These are phyloP conservation scores for Eulemur coronatus DNA, from an alignment of 2,797 vertebrate species.

Conservation along the genomic window DNA sequence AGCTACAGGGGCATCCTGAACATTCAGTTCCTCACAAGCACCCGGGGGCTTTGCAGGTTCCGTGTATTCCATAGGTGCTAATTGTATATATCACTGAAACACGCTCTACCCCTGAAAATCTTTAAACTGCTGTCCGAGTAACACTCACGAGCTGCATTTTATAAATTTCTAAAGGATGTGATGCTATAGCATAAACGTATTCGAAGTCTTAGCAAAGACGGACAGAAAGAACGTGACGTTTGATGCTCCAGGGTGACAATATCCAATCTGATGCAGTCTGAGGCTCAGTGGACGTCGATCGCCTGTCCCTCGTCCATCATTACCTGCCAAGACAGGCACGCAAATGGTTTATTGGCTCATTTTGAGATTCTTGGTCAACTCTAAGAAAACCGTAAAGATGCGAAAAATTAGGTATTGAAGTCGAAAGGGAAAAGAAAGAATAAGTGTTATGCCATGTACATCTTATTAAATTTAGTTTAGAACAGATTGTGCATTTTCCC, in stretches of 20 bases:
- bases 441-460: neutral
- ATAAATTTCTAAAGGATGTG: neutral
- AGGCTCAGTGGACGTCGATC: neutral
- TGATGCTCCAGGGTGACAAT: neutral
- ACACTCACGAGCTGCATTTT: neutral
- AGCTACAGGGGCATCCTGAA: neutral
- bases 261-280: neutral
- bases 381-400: neutral
- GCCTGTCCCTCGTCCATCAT: neutral
- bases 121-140: constrained; percentile 39
- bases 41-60: neutral
- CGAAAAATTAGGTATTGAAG: neutral
- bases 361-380: neutral
- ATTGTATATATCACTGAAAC: neutral
- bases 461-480: constrained; percentile 8
- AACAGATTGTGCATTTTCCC: neutral
- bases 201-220: neutral
- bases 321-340: neutral
- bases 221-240: neutral
- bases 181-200: constrained; percentile 28
- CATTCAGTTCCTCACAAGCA: neutral
- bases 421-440: neutral
- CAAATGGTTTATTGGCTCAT: neutral
- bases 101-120: neutral
- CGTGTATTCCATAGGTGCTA: neutral